phyloP scores from a whole-genome alignment of 2,797 vertebrate species.

The Lutra lutra region DNA sequence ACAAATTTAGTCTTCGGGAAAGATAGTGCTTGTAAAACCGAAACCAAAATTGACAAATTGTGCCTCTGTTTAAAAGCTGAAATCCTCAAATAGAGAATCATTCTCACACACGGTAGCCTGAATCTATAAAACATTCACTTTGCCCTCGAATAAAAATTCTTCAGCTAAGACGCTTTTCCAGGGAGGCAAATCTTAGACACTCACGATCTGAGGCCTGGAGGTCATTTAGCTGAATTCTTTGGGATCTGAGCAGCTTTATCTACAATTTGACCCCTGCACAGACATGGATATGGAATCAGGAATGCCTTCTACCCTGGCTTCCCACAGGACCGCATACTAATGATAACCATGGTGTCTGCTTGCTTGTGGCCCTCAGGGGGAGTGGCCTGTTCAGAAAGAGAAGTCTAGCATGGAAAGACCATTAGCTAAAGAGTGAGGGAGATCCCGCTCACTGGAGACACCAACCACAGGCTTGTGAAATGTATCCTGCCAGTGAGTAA shows the following conservation, averaged over 20 bases:
- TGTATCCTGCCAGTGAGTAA: neutral
- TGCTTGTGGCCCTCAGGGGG: neutral
- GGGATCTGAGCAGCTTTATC: neutral
- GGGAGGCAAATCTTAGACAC: neutral
- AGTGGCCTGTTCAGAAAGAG: neutral
- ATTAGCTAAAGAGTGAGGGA: neutral
- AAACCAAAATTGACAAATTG: constrained; percentile 72
- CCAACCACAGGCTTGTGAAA: neutral
- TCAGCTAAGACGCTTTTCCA: neutral
- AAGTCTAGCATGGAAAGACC: neutral
- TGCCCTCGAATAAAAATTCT: constrained; percentile 36
- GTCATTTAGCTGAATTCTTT: neutral
- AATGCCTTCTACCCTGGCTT: neutral
- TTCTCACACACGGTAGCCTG: neutral
- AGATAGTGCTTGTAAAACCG: constrained; percentile 75
- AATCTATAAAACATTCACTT: constrained; percentile 57
- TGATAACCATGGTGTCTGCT: neutral
- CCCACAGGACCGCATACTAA: neutral
- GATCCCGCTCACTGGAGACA: neutral
- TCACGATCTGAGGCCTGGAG: neutral
- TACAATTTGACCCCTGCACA: neutral
- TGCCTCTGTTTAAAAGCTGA: constrained; percentile 68
- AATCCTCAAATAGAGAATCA: constrained; percentile 60
- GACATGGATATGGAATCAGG: neutral
- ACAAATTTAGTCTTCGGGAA: constrained; percentile 70